A percentile compares a stretch with the other conserved stretches of the same genome.
Evolutionary conservation across 2,888 invertebrate species (phyloP).

Genomic region (Syrphus vitripennis): DNA sequence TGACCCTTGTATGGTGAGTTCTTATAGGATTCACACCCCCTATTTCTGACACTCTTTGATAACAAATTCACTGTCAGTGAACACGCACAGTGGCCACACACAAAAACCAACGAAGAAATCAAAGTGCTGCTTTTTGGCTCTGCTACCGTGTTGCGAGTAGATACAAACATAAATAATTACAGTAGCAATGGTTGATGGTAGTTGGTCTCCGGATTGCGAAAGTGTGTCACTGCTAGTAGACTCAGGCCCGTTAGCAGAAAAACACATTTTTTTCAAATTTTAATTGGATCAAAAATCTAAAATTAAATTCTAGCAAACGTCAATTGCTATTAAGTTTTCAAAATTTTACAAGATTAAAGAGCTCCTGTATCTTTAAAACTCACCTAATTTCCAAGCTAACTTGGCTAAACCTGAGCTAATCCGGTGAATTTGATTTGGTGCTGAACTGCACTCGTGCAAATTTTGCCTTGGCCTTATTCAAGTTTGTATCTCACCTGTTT

Average conservation of each 20-base stretch:
- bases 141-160: background rate
- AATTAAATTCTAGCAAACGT: too few relatives aligned
- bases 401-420: too few relatives aligned
- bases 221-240: background rate
- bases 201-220: conserved; percentile 7
- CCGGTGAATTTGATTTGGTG: too few relatives aligned
- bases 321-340: too few relatives aligned
- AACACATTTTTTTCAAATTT: too few relatives aligned
- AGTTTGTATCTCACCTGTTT: too few relatives aligned
- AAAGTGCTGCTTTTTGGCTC: background rate
- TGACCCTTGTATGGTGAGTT: background rate
- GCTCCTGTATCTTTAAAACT: too few relatives aligned
- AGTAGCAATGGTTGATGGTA: conserved; percentile 36
- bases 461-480: too few relatives aligned
- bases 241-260: background rate
- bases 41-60: background rate
- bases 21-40: conserved; percentile 1
- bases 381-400: too few relatives aligned
- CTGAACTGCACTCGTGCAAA: too few relatives aligned
- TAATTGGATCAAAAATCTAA: background rate
- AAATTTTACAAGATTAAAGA: too few relatives aligned
- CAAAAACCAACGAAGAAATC: conserved; percentile 29
- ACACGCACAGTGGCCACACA: conserved; percentile 37
- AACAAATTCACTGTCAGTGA: background rate
- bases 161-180: conserved; percentile 21